Conservation (phyloP, 2,888 invertebrate genomes). For the Chaetogeoica ovagalla region DNA sequence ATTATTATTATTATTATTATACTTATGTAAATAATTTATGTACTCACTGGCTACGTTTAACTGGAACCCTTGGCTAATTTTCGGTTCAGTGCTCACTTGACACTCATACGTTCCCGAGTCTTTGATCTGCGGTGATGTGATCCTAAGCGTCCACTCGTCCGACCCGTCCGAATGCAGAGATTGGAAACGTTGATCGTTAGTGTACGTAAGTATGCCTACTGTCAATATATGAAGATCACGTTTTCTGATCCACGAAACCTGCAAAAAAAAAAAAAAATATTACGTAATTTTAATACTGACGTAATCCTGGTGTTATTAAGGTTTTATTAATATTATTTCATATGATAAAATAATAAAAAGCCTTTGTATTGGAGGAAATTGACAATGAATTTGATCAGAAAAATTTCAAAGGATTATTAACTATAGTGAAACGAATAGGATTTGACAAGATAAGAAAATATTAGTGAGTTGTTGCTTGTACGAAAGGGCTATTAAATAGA, state of each 20-base stretch:
- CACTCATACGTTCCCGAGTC: slow-evolving; percentile 76
- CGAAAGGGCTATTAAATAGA: too few species aligned
- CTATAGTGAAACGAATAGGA: too few species aligned
- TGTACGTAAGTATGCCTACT: slow-evolving; percentile 73
- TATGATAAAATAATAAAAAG: too few species aligned
- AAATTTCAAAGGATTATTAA: too few species aligned
- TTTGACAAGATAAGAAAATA: too few species aligned
- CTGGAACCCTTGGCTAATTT: slow-evolving; percentile 74
- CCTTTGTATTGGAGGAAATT: too few species aligned
- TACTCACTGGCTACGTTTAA: slow-evolving; percentile 77
- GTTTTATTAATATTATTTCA: too few species aligned
- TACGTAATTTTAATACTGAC: too few species aligned
- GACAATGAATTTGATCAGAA: too few species aligned
- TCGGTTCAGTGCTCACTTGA: slow-evolving; percentile 77
- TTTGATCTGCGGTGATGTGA: slow-evolving; percentile 70
- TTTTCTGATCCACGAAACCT: slow-evolving; percentile 86
- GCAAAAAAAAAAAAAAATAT: slow-evolving; percentile 50
- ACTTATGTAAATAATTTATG: neutral
- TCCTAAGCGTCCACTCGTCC: slow-evolving; percentile 74
- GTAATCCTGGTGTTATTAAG: too few species aligned
- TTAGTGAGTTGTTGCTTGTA: too few species aligned
- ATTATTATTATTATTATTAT: too few species aligned
- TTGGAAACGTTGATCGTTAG: slow-evolving; percentile 74
- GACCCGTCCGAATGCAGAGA: slow-evolving; percentile 72
- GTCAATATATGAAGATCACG: slow-evolving; percentile 78